phyloP scores from a whole-genome alignment of 2,797 vertebrate species.

The Erithacus rubecula region DNA sequence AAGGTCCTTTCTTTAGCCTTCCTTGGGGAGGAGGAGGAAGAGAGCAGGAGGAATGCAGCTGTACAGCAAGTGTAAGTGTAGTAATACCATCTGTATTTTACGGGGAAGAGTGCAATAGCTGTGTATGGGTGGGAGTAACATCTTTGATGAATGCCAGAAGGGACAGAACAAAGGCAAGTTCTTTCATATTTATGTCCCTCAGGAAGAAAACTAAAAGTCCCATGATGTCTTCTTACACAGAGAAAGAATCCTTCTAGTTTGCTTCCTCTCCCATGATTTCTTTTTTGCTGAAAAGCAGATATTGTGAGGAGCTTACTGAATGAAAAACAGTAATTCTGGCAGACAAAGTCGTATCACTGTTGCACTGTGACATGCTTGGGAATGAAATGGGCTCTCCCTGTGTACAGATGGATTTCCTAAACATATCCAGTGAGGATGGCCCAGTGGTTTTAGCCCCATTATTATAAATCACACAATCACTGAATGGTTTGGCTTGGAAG shows the following conservation, averaged over 20 bases:
- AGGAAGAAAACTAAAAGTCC: neutral
- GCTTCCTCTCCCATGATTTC: neutral
- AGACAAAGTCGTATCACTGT: rapidly evolving
- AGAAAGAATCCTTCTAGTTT: neutral
- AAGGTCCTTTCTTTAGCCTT: neutral
- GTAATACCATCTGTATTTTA: neutral
- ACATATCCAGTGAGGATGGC: neutral
- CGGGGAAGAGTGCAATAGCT: neutral
- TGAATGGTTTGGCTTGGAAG: neutral
- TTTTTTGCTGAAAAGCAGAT: neutral
- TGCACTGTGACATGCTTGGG: rapidly evolving
- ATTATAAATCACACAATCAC: neutral
- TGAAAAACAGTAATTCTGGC: neutral
- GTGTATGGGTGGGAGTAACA: neutral
- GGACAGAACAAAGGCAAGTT: neutral
- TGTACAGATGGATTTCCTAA: neutral
- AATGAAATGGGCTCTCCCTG: rapidly evolving
- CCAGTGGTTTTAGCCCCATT: neutral
- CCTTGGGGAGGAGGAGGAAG: constrained; percentile 8
- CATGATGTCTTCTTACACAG: neutral
- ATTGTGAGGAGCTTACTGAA: neutral
- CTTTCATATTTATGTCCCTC: neutral
- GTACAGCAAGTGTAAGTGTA: neutral
- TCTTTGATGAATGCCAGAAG: neutral
- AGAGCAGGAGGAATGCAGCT: neutral